phyloP scores from a whole-genome alignment of 2,888 invertebrate species.

The Periphyllus acericola region DNA sequence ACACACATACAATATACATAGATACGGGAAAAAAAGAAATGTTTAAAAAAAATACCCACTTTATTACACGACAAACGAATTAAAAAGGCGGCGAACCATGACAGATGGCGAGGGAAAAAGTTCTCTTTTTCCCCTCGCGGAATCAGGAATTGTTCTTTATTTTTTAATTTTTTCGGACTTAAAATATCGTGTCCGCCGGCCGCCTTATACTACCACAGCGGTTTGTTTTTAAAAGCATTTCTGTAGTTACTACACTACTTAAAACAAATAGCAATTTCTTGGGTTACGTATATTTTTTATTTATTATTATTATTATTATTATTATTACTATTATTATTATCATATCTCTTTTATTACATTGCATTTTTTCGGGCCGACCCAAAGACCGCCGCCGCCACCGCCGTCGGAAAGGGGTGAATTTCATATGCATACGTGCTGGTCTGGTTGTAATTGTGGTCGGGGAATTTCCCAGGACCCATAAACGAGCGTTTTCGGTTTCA shows the following conservation, averaged over 20 bases:
- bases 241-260: constrained; percentile 40
- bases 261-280: constrained; percentile 54
- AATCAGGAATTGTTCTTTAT: constrained; percentile 51
- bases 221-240: constrained; percentile 55
- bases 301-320: constrained; percentile 32
- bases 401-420: constrained; percentile 45
- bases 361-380: constrained; percentile 57
- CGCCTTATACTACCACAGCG: constrained; percentile 1
- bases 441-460: constrained; percentile 59
- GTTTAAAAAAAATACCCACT: constrained; percentile 51
- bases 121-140: constrained; percentile 39
- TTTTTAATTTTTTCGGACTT: constrained; percentile 58
- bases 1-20: not conserved
- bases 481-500: constrained; percentile 61
- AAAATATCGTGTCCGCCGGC: constrained; percentile 52
- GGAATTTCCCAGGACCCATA: constrained; percentile 58
- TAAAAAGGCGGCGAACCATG: constrained; percentile 62
- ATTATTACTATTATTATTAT: constrained; percentile 33
- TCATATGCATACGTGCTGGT: constrained; percentile 56
- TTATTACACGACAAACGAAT: constrained; percentile 62
- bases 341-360: constrained; percentile 55
- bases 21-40: constrained; percentile 27
- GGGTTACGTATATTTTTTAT: constrained; percentile 21
- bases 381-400: not conserved
- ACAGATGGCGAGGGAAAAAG: constrained; percentile 57